A percentile compares a stretch with the other conserved stretches of the same genome.
phyloP scores from a whole-genome alignment of 92 coral and sea anemone genomes.

The Montipora capitata region DNA sequence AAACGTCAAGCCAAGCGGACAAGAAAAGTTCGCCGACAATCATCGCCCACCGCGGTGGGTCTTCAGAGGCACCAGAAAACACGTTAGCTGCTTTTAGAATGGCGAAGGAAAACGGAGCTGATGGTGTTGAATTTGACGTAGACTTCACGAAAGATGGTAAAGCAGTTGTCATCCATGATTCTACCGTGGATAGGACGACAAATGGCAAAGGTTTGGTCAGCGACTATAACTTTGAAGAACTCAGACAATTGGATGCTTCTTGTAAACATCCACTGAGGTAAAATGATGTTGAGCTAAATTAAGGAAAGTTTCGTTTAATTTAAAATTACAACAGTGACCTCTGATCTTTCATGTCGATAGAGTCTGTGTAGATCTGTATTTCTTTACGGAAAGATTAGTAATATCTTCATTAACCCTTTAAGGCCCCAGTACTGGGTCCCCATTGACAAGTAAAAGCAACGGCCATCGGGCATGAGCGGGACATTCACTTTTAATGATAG shows the following conservation, averaged over 20 bases:
- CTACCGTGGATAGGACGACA: conserved; percentile 76
- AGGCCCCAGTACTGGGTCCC: no score
- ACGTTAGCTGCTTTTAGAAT: conserved; percentile 67
- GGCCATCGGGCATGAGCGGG: no score
- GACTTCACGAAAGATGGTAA: conserved; percentile 77
- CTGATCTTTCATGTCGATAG: neutral
- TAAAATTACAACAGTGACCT: neutral
- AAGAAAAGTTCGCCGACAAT: conserved; percentile 21
- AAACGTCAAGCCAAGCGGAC: neutral
- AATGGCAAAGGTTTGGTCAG: conserved; percentile 59
- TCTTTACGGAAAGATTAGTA: no score
- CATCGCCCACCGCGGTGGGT: conserved; percentile 72
- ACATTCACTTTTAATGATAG: no score
- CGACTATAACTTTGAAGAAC: conserved; percentile 56
- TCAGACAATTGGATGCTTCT: conserved; percentile 65
- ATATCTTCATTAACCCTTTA: no score
- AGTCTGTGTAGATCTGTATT: no score
- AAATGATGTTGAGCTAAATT: neutral
- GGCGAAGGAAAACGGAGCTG: conserved; percentile 69
- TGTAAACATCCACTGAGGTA: conserved; percentile 48
- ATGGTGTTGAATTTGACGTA: conserved; percentile 75
- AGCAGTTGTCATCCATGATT: conserved; percentile 74
- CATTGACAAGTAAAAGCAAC: no score
- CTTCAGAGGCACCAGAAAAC: conserved; percentile 69
- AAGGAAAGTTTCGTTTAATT: no score